Evolutionary conservation across 1,140 invertebrate genomes (phyloP).

Genomic region (Drosophila tsacasi): DNA sequence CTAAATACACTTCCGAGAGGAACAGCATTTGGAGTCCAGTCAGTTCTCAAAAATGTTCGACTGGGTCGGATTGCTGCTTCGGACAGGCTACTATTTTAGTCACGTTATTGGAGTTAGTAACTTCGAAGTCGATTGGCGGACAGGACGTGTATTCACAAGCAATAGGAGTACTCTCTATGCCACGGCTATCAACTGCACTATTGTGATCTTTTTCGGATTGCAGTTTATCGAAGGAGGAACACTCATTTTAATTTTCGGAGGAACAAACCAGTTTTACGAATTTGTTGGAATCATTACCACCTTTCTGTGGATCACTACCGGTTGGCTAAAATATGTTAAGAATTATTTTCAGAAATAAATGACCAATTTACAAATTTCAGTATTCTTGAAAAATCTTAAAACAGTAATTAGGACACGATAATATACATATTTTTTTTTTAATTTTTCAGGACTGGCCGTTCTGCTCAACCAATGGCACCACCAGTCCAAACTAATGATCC

Average conservation of each 20-base stretch:
- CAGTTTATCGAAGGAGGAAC: rapidly evolving
- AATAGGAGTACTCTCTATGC: neutral
- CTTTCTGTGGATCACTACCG: neutral
- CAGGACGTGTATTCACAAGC: neutral
- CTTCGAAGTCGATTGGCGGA: neutral
- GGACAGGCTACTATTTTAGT: neutral
- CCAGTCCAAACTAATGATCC: neutral
- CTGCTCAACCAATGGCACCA: neutral
- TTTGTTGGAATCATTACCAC: neutral
- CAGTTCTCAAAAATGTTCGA: neutral
- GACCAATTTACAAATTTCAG: no score
- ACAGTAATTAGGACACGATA: no score
- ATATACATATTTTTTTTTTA: neutral
- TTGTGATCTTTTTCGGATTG: neutral
- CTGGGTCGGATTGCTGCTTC: neutral
- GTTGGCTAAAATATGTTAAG: neutral
- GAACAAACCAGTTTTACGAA: rapidly evolving
- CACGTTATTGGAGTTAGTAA: neutral
- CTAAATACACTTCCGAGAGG: neutral
- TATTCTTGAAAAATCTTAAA: no score
- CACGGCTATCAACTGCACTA: no score
- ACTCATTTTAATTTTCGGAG: rapidly evolving
- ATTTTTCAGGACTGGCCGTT: neutral
- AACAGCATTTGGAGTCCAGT: neutral
- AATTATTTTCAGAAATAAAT: neutral